Evolutionary conservation across 2,797 vertebrate species (phyloP).

Genomic region (Coreius guichenoti): DNA sequence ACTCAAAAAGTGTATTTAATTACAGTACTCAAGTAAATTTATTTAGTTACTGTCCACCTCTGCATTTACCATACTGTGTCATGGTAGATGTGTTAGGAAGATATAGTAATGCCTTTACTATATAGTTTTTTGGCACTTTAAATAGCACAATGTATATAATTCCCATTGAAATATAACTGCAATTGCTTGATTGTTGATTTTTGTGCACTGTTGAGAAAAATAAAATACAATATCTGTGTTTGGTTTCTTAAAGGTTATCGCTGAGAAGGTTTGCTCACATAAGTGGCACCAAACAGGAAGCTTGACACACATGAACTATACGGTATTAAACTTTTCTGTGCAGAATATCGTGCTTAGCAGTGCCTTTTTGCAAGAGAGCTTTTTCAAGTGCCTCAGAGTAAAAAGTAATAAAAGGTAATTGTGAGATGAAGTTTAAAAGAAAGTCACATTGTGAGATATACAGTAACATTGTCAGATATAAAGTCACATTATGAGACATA

Average conservation of each 20-base stretch:
- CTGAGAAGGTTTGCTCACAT: background rate
- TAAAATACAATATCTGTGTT: background rate
- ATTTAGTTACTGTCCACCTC: too few species aligned
- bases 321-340: background rate
- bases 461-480: background rate
- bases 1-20: too few species aligned
- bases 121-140: background rate
- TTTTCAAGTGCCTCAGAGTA: background rate
- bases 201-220: background rate
- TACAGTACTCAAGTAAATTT: too few species aligned
- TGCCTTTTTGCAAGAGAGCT: background rate
- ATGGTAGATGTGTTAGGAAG: background rate
- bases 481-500: background rate
- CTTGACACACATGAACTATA: background rate
- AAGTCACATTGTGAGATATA: background rate
- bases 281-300: background rate
- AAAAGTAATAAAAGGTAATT: background rate
- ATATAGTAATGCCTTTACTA: background rate
- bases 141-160: background rate
- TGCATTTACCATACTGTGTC: conserved; percentile 1
- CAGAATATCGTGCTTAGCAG: background rate
- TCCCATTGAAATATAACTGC: background rate
- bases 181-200: background rate
- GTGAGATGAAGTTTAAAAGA: background rate
- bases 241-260: background rate